Percentiles rank a stretch among this genome's conserved stretches.
Evolutionary conservation across 2,113 vertebrate genomes (phyloP).

Genomic region (Oreochromis niloticus): DNA sequence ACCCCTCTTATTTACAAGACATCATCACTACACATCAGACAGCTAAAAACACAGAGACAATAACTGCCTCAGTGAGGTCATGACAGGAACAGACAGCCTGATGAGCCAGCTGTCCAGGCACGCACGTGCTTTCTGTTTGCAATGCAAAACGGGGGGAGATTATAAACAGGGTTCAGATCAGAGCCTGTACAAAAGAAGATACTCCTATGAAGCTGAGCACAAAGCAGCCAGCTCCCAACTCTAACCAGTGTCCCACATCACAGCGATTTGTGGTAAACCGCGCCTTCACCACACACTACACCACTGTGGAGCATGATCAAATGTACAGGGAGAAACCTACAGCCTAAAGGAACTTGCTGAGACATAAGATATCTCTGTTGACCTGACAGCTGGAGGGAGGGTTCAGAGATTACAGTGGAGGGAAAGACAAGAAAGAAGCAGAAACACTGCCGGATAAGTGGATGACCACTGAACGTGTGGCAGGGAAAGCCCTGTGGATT

Average conservation of each 20-base stretch:
- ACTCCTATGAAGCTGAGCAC: not conserved
- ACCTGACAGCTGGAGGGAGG: constrained; percentile 7
- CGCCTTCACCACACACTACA: constrained; percentile 45
- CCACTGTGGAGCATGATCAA: constrained; percentile 31
- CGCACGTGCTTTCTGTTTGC: constrained; percentile 35
- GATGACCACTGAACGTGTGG: constrained; percentile 43
- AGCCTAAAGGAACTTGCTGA: not conserved
- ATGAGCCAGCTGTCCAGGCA: constrained; percentile 26
- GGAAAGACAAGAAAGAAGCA: constrained; percentile 4
- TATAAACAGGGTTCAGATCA: not conserved
- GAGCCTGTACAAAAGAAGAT: not conserved
- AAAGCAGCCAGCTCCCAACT: constrained; percentile 29
- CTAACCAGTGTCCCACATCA: constrained; percentile 60
- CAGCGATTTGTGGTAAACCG: constrained; percentile 32
- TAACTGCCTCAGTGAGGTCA: constrained; percentile 26
- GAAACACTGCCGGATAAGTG: constrained; percentile 11
- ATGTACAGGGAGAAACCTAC: not conserved
- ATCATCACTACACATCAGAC: constrained; percentile 13
- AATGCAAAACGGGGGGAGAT: not conserved
- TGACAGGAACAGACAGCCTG: not conserved
- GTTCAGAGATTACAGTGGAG: constrained; percentile 24
- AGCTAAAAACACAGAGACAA: constrained; percentile 8
- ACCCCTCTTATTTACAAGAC: constrained; percentile 12
- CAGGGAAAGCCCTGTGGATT: constrained; percentile 16
- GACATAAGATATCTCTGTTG: constrained; percentile 13